Evolutionary conservation across 2,797 vertebrate genomes (phyloP).

Genomic region (Cyclura pinguis): DNA sequence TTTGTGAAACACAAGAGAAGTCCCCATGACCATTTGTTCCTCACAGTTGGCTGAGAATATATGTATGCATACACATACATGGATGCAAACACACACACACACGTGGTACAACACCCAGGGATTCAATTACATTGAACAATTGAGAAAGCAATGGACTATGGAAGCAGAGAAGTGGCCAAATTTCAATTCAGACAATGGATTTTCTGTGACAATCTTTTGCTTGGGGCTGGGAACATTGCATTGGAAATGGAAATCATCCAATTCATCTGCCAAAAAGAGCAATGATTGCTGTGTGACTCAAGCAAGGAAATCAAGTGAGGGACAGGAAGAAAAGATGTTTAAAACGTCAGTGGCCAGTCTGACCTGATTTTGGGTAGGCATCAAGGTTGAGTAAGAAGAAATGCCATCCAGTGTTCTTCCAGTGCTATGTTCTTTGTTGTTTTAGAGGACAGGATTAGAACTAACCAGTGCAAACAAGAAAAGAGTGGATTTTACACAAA

Average conservation of each 20-base stretch:
- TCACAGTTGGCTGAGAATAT: not conserved
- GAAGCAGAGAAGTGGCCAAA: not conserved
- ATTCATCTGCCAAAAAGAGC: not conserved
- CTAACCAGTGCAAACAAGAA: not conserved
- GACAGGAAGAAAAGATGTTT: not conserved
- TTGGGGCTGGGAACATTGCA: slow-evolving; percentile 11
- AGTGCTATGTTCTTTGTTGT: not conserved
- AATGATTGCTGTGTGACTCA: not conserved
- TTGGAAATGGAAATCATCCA: slow-evolving; percentile 12
- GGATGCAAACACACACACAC: not conserved
- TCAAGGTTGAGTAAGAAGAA: not conserved
- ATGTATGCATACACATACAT: not conserved
- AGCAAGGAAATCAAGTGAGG: not conserved
- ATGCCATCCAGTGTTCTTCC: not conserved
- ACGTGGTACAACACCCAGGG: not conserved
- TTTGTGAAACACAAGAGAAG: not conserved
- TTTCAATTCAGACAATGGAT: not conserved
- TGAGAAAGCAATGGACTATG: not conserved
- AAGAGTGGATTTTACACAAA: not conserved
- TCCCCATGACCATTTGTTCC: not conserved
- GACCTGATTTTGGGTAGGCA: not conserved
- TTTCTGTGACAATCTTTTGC: slow-evolving; percentile 7
- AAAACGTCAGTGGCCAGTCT: not conserved
- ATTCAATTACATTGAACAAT: not conserved
- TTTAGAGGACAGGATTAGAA: not conserved